Evolutionary conservation across 2,113 vertebrate species (phyloP), one percentile per base, ranked within the genome.

Genomic region (Chitala chitala): DNA sequence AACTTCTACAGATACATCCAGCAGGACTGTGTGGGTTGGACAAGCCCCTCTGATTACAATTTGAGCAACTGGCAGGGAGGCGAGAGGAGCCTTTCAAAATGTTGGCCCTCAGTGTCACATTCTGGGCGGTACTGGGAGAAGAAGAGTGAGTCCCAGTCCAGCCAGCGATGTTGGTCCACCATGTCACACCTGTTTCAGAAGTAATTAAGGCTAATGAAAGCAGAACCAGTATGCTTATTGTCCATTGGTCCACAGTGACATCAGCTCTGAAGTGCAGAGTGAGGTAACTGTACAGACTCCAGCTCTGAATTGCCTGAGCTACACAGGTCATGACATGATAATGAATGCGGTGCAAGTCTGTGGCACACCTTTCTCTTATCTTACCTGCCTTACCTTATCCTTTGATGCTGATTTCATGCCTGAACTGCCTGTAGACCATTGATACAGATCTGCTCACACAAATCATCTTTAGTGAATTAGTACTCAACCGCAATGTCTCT

Each of bases 51-150:
- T 71, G 75, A 75, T 69, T 64, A 61, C 63, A 71, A 59, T 69
- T 15, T 4, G 76, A 83, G 86, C 80, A 51, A 79, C 81, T 82
- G 69, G 75, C 86, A 82, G 69, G 36, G 44, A 66, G 76, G 77
- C 17, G 74, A 72, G 75, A 88, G 81, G 71, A 63, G 59, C 0
- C 50, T 33, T 74, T n/a, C 74, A 70, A 78, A 81, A 76, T 77
- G 76, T 74, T 42, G 48, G 77, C 59, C 46, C 12, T 72, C 68
- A 68, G 73, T 80, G 76, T 44, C 80, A 82, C 81, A 77, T 75
- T 74, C 78, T 24, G 42, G 64, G 26, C 12, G 24, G 3, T 2
- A 26, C 64, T 15, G 63, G n/a, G 63, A 65, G 20, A n/a, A 65
- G 38, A 20, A 5, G 38, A 7, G 1, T 7, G 63, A 44, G 36